Percentiles rank a stretch among this genome's conserved stretches.
These are phyloP conservation scores for Labeo rohita DNA, from an alignment of 2,113 vertebrate genomes.

Conservation along the genomic window DNA sequence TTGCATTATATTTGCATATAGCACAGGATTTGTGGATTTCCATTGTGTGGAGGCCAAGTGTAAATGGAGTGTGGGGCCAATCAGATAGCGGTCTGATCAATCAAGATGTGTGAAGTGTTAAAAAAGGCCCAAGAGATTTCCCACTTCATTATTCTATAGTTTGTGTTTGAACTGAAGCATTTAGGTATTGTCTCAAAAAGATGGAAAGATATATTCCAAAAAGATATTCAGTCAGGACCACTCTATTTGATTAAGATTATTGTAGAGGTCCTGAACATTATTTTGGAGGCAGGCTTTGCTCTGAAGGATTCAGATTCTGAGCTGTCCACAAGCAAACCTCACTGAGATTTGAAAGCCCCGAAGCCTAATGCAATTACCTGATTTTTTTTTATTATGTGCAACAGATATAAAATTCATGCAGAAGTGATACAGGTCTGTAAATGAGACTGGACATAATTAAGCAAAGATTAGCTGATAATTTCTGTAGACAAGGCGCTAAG, in stretches of 20 bases:
- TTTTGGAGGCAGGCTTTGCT: neutral
- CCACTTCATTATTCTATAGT: neutral
- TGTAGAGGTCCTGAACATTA: neutral
- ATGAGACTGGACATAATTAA: too few relatives aligned
- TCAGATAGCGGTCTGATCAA: neutral
- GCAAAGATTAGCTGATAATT: too few relatives aligned
- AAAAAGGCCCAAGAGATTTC: neutral
- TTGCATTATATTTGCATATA: neutral
- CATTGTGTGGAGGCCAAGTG: neutral
- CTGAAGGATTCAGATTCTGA: neutral
- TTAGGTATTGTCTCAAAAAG: neutral
- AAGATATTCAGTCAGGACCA: neutral
- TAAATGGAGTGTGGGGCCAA: neutral
- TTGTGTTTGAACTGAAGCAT: neutral
- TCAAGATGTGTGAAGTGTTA: neutral
- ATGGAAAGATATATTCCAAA: neutral
- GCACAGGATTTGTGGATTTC: neutral
- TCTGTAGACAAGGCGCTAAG: too few relatives aligned
- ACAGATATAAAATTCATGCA: neutral
- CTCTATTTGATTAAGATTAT: neutral
- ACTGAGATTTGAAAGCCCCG: neutral
- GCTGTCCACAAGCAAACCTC: neutral
- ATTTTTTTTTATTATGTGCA: neutral
- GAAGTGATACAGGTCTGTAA: too few relatives aligned
- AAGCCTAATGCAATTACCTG: neutral